These are phyloP conservation scores for Montipora foliosa DNA, from an alignment of 64 coral and sea anemone genomes.

Conservation along the genomic window DNA sequence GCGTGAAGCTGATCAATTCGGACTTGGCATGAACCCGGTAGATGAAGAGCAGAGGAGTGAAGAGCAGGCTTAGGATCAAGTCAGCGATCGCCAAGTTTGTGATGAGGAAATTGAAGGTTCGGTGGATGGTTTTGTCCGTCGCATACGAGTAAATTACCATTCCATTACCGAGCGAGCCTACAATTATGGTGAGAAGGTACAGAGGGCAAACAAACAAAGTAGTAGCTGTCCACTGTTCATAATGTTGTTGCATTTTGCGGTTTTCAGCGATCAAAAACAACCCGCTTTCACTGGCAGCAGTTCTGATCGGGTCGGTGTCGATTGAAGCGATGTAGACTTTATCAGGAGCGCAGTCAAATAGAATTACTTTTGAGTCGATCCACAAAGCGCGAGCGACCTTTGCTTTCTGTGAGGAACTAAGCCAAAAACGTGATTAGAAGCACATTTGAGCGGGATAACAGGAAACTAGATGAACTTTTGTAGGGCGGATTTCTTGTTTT, in stretches of 20 bases:
- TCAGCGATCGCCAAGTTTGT: constrained; percentile 91
- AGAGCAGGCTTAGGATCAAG: constrained; percentile 80
- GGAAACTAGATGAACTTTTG: not conserved
- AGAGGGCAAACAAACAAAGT: constrained; percentile 78
- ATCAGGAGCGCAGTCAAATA: no score
- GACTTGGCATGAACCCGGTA: constrained; percentile 87
- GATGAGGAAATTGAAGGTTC: constrained; percentile 84
- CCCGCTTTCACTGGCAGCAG: not conserved
- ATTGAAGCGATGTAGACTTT: no score
- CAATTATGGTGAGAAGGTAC: constrained; percentile 75
- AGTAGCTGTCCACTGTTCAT: constrained; percentile 76
- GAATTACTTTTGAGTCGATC: no score
- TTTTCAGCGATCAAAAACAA: not conserved
- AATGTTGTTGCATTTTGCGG: constrained; percentile 7
- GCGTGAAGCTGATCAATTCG: constrained; percentile 76
- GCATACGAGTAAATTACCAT: constrained; percentile 80
- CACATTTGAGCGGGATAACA: not conserved
- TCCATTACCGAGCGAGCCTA: constrained; percentile 84
- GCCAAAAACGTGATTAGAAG: not conserved
- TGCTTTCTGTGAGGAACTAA: not conserved
- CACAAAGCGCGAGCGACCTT: not conserved
- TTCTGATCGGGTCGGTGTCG: no score
- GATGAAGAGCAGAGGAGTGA: constrained; percentile 89
- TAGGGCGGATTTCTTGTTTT: not conserved
- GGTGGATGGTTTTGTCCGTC: constrained; percentile 54